These are phyloP conservation scores for Polypedilum vanderplanki DNA, from an alignment of 1,140 invertebrate genomes.

Conservation along the genomic window DNA sequence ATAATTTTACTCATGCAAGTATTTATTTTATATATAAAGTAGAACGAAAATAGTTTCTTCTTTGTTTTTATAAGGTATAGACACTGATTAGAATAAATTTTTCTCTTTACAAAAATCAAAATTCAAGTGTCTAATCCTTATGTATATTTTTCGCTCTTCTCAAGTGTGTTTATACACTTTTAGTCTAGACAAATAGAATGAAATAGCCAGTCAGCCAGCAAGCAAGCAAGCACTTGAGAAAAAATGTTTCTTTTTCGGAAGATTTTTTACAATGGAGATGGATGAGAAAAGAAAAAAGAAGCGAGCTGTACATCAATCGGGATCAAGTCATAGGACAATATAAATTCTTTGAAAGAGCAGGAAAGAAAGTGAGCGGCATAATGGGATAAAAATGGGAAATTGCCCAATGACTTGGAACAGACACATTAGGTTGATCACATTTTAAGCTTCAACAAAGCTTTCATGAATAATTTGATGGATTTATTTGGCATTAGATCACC, in stretches of 20 bases:
- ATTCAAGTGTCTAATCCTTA: background rate
- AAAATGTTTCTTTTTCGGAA: background rate
- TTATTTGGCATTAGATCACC: slow-evolving; percentile 5
- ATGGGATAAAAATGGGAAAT: background rate
- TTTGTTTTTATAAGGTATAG: too few relatives aligned
- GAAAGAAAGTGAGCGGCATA: background rate
- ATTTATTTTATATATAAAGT: too few relatives aligned
- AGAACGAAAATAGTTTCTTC: too few relatives aligned
- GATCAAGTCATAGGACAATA: background rate
- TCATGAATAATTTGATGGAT: slow-evolving; percentile 19
- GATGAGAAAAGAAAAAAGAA: background rate
- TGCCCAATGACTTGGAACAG: slow-evolving; percentile 16
- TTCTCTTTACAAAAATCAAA: background rate
- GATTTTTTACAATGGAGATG: background rate
- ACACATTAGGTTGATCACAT: slow-evolving; percentile 17
- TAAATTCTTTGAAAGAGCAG: background rate
- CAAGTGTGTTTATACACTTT: background rate
- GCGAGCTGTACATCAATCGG: background rate
- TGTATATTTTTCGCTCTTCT: background rate
- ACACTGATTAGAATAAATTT: too few relatives aligned
- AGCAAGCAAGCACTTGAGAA: background rate
- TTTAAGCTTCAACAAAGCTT: slow-evolving; percentile 5
- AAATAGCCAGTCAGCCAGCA: background rate
- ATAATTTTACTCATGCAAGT: too few relatives aligned
- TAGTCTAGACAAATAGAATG: background rate